Conservation (phyloP, 2,113 vertebrate species). For the Chunga burmeisteri region DNA sequence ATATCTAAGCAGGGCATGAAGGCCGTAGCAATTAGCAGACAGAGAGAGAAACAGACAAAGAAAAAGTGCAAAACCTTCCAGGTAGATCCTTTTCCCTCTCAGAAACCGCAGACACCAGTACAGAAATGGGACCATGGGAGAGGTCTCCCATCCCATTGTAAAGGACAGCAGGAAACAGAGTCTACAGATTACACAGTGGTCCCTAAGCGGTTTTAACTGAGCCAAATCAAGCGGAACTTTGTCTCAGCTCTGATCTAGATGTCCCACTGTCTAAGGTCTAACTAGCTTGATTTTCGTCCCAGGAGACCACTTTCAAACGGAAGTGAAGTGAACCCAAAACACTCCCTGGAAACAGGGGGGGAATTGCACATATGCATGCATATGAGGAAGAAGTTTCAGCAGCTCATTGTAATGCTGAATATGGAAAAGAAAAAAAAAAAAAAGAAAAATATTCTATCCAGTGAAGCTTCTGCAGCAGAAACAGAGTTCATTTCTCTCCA, state of each 20-base stretch:
- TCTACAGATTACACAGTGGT: neutral
- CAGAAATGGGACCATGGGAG: neutral
- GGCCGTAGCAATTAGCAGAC: neutral
- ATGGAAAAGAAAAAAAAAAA: neutral
- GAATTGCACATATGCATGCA: neutral
- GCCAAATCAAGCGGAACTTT: neutral
- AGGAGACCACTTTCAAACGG: neutral
- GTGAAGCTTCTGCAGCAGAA: constrained; percentile 37
- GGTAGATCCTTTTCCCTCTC: neutral
- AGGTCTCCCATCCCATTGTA: neutral
- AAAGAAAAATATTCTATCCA: neutral
- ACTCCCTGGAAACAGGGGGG: neutral
- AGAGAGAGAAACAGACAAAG: neutral
- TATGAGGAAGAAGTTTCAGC: neutral
- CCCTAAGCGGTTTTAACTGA: neutral
- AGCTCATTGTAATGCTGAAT: neutral
- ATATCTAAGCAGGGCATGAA: neutral
- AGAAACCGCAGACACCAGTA: neutral
- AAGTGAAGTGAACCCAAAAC: neutral
- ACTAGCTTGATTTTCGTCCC: neutral
- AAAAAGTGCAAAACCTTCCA: neutral
- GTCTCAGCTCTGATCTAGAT: neutral
- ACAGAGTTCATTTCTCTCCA: constrained; percentile 54
- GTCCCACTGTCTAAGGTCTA: neutral
- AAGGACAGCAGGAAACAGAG: neutral